These are phyloP conservation scores for Ischnura elegans DNA, from an alignment of 2,888 invertebrate species.

Conservation along the genomic window DNA sequence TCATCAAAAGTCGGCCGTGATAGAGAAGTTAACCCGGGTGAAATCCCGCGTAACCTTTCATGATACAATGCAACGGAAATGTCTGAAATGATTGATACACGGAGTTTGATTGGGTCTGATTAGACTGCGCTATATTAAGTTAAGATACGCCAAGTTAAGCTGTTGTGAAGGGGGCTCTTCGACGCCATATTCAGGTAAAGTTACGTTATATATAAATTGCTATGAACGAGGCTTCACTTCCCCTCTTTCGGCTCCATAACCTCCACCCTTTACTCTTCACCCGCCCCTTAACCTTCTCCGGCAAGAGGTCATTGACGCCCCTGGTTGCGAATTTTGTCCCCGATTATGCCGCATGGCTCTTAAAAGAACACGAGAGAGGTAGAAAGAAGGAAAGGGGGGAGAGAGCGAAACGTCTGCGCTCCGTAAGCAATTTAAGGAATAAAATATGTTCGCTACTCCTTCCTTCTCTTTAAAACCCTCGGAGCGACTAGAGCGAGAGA, in stretches of 20 bases:
- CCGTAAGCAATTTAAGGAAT: slow-evolving; percentile 3
- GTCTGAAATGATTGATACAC: too few species aligned
- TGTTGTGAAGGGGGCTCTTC: too few species aligned
- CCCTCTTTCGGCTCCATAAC: neutral
- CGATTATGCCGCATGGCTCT: neutral
- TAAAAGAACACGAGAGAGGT: neutral
- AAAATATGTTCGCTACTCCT: neutral
- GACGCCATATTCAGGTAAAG: too few species aligned
- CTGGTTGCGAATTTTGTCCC: neutral
- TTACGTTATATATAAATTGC: too few species aligned
- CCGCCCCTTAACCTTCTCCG: neutral
- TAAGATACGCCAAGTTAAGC: too few species aligned
- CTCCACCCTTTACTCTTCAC: too few species aligned
- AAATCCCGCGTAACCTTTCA: neutral
- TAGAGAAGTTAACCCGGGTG: neutral
- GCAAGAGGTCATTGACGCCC: neutral
- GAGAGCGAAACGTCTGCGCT: neutral
- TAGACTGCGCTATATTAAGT: too few species aligned
- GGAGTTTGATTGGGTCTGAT: too few species aligned
- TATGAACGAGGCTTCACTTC: too few species aligned
- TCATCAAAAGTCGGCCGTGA: neutral
- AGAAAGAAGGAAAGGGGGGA: too few species aligned
- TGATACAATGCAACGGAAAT: neutral
- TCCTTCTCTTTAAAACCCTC: neutral
- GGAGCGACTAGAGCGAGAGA: too few species aligned